A percentile compares a stretch with the other conserved stretches of the same genome.
Evolutionary conservation across 2,113 vertebrate species (phyloP).

Genomic region (Periophthalmus modestus): DNA sequence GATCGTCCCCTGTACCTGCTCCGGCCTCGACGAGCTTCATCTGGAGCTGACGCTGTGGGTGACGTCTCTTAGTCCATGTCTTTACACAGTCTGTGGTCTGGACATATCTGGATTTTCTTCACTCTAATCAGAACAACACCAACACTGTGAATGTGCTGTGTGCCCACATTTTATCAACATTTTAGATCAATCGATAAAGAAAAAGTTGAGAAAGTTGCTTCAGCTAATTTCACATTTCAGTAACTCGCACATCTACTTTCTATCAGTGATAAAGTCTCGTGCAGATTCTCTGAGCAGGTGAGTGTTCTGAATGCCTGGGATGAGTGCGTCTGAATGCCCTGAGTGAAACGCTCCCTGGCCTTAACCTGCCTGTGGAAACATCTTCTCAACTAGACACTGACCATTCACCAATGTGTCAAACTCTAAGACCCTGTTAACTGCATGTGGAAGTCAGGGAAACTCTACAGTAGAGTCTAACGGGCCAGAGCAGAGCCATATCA

Average conservation of each 20-base stretch:
- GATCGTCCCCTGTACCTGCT: too few species aligned
- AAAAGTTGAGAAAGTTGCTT: too few species aligned
- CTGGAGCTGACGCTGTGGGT: too few species aligned
- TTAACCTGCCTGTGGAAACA: conserved; percentile 53
- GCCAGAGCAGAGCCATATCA: background rate
- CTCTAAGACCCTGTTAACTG: conserved; percentile 13
- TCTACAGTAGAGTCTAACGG: background rate
- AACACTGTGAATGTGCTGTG: too few species aligned
- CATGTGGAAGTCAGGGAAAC: conserved; percentile 26
- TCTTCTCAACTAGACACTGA: conserved; percentile 69
- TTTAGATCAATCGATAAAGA: too few species aligned
- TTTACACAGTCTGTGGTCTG: too few species aligned
- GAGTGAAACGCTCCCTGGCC: conserved; percentile 18
- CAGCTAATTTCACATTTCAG: too few species aligned
- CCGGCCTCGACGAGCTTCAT: too few species aligned
- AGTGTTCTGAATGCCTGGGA: conserved; percentile 39
- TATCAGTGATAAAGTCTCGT: background rate
- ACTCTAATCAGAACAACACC: too few species aligned
- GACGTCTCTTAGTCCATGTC: too few species aligned
- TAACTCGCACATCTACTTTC: background rate
- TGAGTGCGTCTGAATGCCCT: conserved; percentile 39
- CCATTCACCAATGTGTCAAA: background rate
- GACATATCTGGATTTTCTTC: too few species aligned
- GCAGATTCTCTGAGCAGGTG: conserved; percentile 51
- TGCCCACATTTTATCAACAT: too few species aligned